Evolutionary conservation across 92 coral and sea anemone genomes (phyloP).

Genomic region (Porites lobata): DNA sequence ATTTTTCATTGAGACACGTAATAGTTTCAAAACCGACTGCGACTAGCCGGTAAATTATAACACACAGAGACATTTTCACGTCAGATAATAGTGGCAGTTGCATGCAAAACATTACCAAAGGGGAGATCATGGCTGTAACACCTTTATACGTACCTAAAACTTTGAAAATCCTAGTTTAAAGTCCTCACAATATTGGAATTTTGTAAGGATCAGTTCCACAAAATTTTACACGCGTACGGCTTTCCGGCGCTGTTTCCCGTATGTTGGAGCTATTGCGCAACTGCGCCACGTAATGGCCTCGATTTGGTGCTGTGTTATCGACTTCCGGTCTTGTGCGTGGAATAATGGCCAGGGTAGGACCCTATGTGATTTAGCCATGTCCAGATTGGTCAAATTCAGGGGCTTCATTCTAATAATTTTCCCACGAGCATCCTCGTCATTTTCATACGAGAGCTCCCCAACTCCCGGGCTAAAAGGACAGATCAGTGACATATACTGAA

Average conservation of each 20-base stretch:
- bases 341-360: too few species aligned
- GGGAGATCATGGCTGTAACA: neutral
- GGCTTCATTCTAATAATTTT: too few species aligned
- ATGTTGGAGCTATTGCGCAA: constrained; percentile 89
- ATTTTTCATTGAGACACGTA: constrained; percentile 36
- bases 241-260: constrained; percentile 83
- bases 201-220: constrained; percentile 41
- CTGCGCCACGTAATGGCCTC: constrained; percentile 93
- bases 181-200: constrained; percentile 40
- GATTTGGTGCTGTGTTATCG: neutral
- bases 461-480: too few species aligned
- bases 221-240: constrained; percentile 83
- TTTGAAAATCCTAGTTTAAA: constrained; percentile 45
- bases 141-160: constrained; percentile 43
- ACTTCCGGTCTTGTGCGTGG: neutral
- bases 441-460: too few species aligned
- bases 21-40: constrained; percentile 2
- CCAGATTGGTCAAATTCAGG: too few species aligned
- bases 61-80: neutral
- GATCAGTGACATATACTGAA: too few species aligned
- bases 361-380: too few species aligned
- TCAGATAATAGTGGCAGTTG: neutral
- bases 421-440: too few species aligned
- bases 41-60: constrained; percentile 24
- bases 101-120: neutral